Conservation (phyloP, 2,797 vertebrate genomes). For the Onychomys torridus region DNA sequence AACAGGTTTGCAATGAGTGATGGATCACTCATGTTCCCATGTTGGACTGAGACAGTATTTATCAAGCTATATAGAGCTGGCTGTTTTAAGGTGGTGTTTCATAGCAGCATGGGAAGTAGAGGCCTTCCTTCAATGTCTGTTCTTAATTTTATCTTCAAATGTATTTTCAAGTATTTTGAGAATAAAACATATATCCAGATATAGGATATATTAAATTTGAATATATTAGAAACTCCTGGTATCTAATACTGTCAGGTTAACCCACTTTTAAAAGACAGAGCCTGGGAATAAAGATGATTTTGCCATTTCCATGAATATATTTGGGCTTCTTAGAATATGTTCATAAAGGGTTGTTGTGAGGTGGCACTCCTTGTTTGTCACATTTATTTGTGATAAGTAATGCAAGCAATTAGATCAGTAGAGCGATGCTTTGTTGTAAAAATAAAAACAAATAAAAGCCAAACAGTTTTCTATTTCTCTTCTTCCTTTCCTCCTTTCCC, state of each 20-base stretch:
- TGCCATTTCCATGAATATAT: conserved; percentile 33
- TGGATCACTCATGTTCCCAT: neutral
- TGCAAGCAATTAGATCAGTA: conserved; percentile 35
- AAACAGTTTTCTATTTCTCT: neutral
- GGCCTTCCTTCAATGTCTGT: neutral
- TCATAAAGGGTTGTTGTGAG: conserved; percentile 44
- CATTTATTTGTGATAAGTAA: conserved; percentile 49
- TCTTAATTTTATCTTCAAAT: conserved; percentile 63
- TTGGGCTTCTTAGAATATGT: conserved; percentile 20
- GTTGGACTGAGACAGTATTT: neutral
- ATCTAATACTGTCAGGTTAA: neutral
- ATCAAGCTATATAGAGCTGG: neutral
- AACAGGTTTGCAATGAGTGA: conserved; percentile 36
- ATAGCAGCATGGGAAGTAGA: neutral
- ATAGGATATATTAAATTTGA: conserved; percentile 48
- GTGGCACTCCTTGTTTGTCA: conserved; percentile 16
- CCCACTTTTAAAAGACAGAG: conserved; percentile 11
- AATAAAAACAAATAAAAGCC: neutral
- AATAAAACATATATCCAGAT: conserved; percentile 6
- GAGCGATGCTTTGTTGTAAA: conserved; percentile 11
- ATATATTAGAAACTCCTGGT: conserved; percentile 32
- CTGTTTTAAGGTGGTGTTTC: conserved; percentile 34
- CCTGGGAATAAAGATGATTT: conserved; percentile 42
- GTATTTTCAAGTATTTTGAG: conserved; percentile 56
- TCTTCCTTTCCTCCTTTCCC: neutral